Conservation (phyloP, 2,113 vertebrate genomes). For the Xenopus tropicalis region UCB_Xtro_10.0 CM004445.2:85246001-85246500, state of each 20-base stretch:
- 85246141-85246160: slow-evolving; percentile 46
- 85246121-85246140: slow-evolving; percentile 45
- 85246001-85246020: slow-evolving; percentile 38
- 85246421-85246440: too few relatives aligned
- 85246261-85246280: slow-evolving; percentile 29
- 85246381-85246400: too few relatives aligned
- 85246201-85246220: slow-evolving; percentile 48
- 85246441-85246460: too few relatives aligned
- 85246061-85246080: slow-evolving; percentile 30
- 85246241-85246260: slow-evolving; percentile 11
- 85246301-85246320: slow-evolving; percentile 17
- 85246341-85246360: too few relatives aligned
- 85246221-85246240: slow-evolving; percentile 42
- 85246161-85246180: slow-evolving; percentile 43
- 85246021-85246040: slow-evolving; percentile 41
- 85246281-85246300: slow-evolving; percentile 37
- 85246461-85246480: too few relatives aligned
- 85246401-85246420: neutral
- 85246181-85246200: slow-evolving; percentile 43
- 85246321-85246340: neutral
- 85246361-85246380: too few relatives aligned
- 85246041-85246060: slow-evolving; percentile 44
- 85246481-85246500: too few relatives aligned
- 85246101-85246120: slow-evolving; percentile 43
- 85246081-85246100: slow-evolving; percentile 21